Evolutionary conservation across 2,113 vertebrate species (phyloP).

Genomic region (Rutilus rutilus): DNA sequence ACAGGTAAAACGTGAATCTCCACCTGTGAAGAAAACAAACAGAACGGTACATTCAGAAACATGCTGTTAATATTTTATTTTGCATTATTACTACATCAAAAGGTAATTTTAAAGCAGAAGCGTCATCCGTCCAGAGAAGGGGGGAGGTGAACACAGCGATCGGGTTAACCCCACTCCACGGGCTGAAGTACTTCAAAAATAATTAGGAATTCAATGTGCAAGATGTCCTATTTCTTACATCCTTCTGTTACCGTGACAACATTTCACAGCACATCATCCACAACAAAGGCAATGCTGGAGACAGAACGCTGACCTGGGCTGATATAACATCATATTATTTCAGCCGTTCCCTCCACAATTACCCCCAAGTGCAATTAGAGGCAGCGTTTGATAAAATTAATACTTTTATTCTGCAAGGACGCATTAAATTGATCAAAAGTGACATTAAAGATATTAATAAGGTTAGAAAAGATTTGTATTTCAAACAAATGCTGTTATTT

Average conservation of each 20-base stretch:
- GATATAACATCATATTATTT: background rate
- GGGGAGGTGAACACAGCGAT: background rate
- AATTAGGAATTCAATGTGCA: conserved; percentile 31
- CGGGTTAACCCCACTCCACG: background rate
- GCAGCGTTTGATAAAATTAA: background rate
- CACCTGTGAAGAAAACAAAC: conserved; percentile 84
- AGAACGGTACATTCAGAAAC: conserved; percentile 14
- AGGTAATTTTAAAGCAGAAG: background rate
- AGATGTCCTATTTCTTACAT: conserved; percentile 15
- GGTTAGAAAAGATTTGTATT: background rate
- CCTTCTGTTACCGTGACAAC: conserved; percentile 11
- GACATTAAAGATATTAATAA: background rate
- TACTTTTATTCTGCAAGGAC: background rate
- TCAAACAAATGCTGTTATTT: background rate
- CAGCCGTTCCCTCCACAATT: background rate
- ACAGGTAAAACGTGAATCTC: conserved; percentile 95
- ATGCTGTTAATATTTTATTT: background rate
- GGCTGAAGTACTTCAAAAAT: background rate
- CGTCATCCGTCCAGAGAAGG: too few relatives aligned
- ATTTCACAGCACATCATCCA: conserved; percentile 11
- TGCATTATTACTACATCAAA: background rate
- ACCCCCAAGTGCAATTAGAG: background rate
- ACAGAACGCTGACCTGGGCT: background rate
- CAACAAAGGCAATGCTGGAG: background rate
- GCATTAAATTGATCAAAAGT: background rate